These are phyloP conservation scores for Drosophila birchii DNA, from an alignment of 2,888 invertebrate species.

Conservation along the genomic window DNA sequence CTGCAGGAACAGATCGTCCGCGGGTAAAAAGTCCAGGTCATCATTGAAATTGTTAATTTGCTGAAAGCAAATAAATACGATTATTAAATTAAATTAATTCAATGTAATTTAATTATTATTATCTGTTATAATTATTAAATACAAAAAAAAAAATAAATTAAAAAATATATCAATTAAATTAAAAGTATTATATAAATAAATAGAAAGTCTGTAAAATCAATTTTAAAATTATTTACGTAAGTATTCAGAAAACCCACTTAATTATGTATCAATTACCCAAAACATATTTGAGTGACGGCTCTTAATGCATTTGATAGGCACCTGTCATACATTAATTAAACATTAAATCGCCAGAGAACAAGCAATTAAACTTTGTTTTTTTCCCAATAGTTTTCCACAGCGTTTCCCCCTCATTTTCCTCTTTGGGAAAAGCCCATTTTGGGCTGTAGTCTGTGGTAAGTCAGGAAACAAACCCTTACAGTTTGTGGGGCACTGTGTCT, in stretches of 20 bases:
- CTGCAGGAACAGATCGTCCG: constrained; percentile 45
- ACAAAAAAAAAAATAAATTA: no score
- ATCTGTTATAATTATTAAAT: no score
- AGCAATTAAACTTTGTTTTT: background rate
- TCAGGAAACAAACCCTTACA: no score
- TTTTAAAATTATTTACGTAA: no score
- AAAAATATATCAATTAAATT: no score
- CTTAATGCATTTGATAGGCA: background rate
- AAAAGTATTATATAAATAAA: background rate
- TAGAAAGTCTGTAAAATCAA: background rate
- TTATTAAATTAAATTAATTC: no score
- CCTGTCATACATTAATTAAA: background rate
- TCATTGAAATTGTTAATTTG: constrained; percentile 60
- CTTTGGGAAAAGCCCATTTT: background rate
- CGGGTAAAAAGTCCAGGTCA: constrained; percentile 73
- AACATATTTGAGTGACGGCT: background rate
- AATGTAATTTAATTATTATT: no score
- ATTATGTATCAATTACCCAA: background rate
- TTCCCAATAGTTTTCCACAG: background rate
- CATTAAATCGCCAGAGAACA: background rate
- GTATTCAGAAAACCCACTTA: background rate
- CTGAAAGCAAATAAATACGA: constrained; percentile 42
- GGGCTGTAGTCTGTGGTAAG: constrained; percentile 21
- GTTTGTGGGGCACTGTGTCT: constrained; percentile 14
- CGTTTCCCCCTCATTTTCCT: background rate